Base-by-base conservation (phyloP, 2,888 invertebrate genomes). In the Lysandra coridon region DNA sequence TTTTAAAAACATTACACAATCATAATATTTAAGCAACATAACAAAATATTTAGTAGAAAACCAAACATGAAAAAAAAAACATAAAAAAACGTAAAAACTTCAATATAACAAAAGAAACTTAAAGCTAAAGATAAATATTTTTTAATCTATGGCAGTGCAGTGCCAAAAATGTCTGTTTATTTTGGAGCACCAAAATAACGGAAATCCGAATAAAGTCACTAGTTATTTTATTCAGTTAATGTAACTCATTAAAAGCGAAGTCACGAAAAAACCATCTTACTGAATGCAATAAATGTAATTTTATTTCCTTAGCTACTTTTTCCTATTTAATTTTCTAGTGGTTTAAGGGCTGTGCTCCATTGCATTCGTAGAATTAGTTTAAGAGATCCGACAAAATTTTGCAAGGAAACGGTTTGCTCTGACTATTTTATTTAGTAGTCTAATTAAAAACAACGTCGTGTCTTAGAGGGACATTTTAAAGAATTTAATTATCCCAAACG, bases 401-500 rank as follows among this genome's bases (percentile, higher is more conserved):
- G 57, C 76, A 53, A 76, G 57, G 12, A 17, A 53, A 76, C 76
- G 14, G 17, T 76, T 76, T 30, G 78, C 73, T 78, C 80, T 73
- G 80, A 75, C 80, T 78, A 82, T 83, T 84, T 83, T 85, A 84
- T 83, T 84, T 84, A 83, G 82, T 81, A 84, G 85, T 86, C 84
- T 87, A 86, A 88, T 88, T 88, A 87, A 85, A 86, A 80, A 78
- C 75, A 81, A 80, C 81, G 80, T 69, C 81, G 80, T 79, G 79
- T 79, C 80, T 76, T 30, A 64, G 81, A 81, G 82, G 81, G 80
- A 14, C 14, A 83, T 84, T 85, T 86, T 81, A 83, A 85, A 84
- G 84, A 85, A 85, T 85, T 85, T 85, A 83, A 86, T 86, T 85
- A 85, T 83, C 82, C 83, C 81, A 83, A 85, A 85, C 84, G 84